phyloP scores from a whole-genome alignment of 2,888 invertebrate genomes.

The Ichneumon xanthorius region DNA sequence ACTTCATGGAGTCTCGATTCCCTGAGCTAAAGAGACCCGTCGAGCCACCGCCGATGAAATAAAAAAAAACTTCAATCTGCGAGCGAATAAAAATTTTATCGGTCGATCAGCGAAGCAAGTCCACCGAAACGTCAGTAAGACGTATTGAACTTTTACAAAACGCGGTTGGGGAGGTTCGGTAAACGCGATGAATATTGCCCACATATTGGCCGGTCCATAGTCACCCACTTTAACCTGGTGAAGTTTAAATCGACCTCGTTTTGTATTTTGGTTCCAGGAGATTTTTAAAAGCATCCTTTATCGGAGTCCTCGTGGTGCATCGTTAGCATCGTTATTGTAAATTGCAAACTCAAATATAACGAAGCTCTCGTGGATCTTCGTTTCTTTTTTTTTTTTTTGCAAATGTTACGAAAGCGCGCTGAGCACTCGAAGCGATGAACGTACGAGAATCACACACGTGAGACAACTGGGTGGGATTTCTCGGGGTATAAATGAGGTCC shows the following conservation, averaged over 20 bases:
- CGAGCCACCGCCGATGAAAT: neutral
- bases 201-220: no score
- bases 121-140: neutral
- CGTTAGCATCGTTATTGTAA: conserved; percentile 38
- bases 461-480: conserved; percentile 33
- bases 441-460: conserved; percentile 50
- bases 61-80: neutral
- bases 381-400: conserved; percentile 12
- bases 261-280: neutral
- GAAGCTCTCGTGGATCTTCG: neutral
- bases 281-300: neutral
- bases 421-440: conserved; percentile 32
- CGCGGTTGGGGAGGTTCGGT: neutral
- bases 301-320: neutral
- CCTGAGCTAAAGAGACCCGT: neutral
- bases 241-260: neutral
- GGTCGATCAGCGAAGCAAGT: neutral
- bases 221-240: neutral
- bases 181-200: no score
- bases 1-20: conserved; percentile 7
- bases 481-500: conserved; percentile 63
- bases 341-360: conserved; percentile 37
- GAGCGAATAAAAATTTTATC: neutral
- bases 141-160: neutral
- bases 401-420: conserved; percentile 35